Percentiles rank a stretch among this genome's conserved stretches.
phyloP scores from a whole-genome alignment of 2,888 invertebrate genomes.

The Eupeodes latifasciatus region DNA sequence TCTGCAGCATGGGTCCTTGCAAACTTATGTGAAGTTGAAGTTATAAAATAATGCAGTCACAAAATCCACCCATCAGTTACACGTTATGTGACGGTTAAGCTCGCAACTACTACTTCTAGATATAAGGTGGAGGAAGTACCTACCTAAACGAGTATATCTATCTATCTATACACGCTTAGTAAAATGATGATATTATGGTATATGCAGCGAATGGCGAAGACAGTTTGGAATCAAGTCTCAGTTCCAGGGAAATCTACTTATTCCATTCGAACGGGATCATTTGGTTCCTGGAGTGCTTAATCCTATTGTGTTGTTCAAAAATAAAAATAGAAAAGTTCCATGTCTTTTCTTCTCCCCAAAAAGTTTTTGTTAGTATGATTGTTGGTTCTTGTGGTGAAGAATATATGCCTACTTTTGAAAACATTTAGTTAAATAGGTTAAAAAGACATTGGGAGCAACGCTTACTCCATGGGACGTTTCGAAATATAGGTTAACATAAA shows the following conservation, averaged over 20 bases:
- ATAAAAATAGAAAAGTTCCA: background rate
- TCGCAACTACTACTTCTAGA: background rate
- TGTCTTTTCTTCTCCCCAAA: background rate
- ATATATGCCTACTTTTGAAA: background rate
- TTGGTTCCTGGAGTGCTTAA: constrained; percentile 39
- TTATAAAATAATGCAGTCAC: constrained; percentile 66
- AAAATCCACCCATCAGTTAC: constrained; percentile 63
- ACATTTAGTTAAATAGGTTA: constrained; percentile 25
- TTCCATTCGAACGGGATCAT: constrained; percentile 36
- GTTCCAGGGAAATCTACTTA: constrained; percentile 46
- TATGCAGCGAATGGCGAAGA: constrained; percentile 53
- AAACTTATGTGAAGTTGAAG: constrained; percentile 45
- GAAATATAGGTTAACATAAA: constrained; percentile 27
- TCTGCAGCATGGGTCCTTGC: constrained; percentile 36
- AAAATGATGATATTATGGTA: constrained; percentile 17
- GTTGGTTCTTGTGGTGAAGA: constrained; percentile 5
- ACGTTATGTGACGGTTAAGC: constrained; percentile 48
- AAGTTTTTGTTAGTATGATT: background rate
- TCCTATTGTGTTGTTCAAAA: constrained; percentile 29
- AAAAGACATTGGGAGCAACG: background rate
- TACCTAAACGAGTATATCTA: too few species aligned
- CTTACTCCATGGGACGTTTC: constrained; percentile 10
- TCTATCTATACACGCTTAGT: too few species aligned
- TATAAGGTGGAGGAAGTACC: constrained; percentile 50
- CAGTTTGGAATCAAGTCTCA: constrained; percentile 48